A percentile compares a stretch with the other conserved stretches of the same genome.
Conservation (phyloP, 2,797 vertebrate genomes). For the Myoxocephalus aenaeus region DNA sequence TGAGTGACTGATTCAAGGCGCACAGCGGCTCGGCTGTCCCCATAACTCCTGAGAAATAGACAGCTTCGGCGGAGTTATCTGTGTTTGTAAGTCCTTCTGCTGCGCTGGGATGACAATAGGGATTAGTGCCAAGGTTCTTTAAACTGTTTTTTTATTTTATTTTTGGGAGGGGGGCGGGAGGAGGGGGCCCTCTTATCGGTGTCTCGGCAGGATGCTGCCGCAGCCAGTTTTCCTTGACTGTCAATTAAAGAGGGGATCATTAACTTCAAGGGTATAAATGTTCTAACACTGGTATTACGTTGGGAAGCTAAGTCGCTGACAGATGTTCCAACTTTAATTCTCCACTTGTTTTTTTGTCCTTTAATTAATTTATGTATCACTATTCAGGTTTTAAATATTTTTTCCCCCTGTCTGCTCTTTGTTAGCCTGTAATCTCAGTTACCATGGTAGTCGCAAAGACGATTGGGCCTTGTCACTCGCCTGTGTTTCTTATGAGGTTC, state of each 20-base stretch:
- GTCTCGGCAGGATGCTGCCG: conserved; percentile 81
- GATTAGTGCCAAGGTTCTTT: conserved; percentile 87
- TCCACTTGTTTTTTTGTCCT: conserved; percentile 84
- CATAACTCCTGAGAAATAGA: conserved; percentile 82
- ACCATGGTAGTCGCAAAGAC: conserved; percentile 80
- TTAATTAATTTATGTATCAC: conserved; percentile 90
- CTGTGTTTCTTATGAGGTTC: conserved; percentile 81
- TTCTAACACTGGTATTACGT: conserved; percentile 89
- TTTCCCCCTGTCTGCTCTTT: conserved; percentile 76
- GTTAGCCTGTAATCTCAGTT: conserved; percentile 84
- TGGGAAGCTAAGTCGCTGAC: conserved; percentile 87
- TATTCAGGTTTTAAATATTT: conserved; percentile 80
- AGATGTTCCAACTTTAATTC: conserved; percentile 90
- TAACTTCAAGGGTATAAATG: conserved; percentile 91
- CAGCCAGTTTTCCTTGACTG: conserved; percentile 86
- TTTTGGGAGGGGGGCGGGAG: conserved; percentile 53
- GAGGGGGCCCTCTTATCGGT: conserved; percentile 79
- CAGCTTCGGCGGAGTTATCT: conserved; percentile 81
- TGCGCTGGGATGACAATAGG: conserved; percentile 86
- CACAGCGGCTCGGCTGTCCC: conserved; percentile 73
- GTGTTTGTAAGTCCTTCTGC: conserved; percentile 87
- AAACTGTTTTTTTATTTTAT: conserved; percentile 81
- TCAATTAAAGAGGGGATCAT: conserved; percentile 90
- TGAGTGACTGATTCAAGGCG: conserved; percentile 81
- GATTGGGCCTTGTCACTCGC: conserved; percentile 81